Evolutionary conservation across 92 coral and sea anemone genomes (phyloP).

Genomic region (Zoanthus gigantus): DNA sequence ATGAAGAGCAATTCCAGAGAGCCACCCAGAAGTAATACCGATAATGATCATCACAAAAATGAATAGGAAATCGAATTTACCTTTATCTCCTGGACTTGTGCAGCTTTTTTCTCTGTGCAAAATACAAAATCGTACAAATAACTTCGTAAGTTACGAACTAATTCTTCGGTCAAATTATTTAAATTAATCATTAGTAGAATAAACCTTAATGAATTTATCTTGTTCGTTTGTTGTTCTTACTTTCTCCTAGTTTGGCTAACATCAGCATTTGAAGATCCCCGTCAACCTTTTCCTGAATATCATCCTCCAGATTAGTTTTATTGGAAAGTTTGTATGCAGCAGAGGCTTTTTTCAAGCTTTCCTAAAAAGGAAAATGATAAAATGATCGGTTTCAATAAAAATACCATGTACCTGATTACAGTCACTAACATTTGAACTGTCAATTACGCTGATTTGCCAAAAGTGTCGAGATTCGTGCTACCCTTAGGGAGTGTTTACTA

Average conservation of each 20-base stretch:
- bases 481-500: too few species aligned
- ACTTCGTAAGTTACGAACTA: background rate
- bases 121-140: background rate
- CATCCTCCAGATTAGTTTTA: slow-evolving; percentile 80
- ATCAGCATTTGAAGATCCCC: slow-evolving; percentile 83
- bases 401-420: too few species aligned
- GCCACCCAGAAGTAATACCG: too few species aligned
- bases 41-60: too few species aligned
- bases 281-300: slow-evolving; percentile 83
- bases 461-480: too few species aligned
- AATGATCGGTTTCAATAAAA: too few species aligned
- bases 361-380: too few species aligned
- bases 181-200: too few species aligned
- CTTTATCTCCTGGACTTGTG: slow-evolving; percentile 17
- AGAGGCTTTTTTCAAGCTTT: too few species aligned
- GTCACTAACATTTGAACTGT: too few species aligned
- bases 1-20: too few species aligned
- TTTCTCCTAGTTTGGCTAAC: slow-evolving; percentile 86
- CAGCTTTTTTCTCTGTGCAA: background rate
- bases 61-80: background rate
- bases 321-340: slow-evolving; percentile 3
- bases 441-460: too few species aligned
- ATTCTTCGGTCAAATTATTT: background rate
- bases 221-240: slow-evolving; percentile 44
- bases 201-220: background rate